phyloP scores from a whole-genome alignment of 2,888 invertebrate genomes.

The Xestia c-nigrum region DNA sequence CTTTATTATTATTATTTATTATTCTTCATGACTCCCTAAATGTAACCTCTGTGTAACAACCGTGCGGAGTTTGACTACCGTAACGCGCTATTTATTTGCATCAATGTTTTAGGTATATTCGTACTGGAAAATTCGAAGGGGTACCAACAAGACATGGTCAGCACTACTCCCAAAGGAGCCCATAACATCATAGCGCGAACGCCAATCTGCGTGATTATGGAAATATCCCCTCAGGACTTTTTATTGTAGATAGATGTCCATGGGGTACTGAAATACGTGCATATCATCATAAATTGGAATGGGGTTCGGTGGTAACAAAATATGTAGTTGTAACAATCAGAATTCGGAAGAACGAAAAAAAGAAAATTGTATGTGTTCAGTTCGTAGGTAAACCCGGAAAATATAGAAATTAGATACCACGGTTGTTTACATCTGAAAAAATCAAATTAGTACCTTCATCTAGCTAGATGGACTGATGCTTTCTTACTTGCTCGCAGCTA shows the following conservation, averaged over 20 bases:
- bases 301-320: conserved; percentile 30
- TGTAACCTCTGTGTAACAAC: background rate
- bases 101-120: conserved; percentile 18
- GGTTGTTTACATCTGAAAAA: background rate
- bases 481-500: no score
- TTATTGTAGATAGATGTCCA: conserved; percentile 34
- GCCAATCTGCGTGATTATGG: conserved; percentile 62
- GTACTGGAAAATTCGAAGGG: conserved; percentile 30
- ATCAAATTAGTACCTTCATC: no score
- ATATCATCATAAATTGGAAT: conserved; percentile 43
- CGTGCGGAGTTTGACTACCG: background rate
- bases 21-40: background rate
- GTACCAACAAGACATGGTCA: conserved; percentile 47
- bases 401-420: background rate
- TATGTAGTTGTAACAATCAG: background rate
- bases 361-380: background rate
- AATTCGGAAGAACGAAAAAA: no score
- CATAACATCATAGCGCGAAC: conserved; percentile 52
- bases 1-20: background rate
- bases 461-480: no score
- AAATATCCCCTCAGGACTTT: conserved; percentile 57
- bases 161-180: conserved; percentile 38
- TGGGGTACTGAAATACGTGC: conserved; percentile 56
- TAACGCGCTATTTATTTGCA: conserved; percentile 31
- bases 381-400: background rate